Evolutionary conservation across 30 jellyfish, hydroid and myxozoan genomes (phyloP).

Genomic region (Hydra vulgaris): DNA sequence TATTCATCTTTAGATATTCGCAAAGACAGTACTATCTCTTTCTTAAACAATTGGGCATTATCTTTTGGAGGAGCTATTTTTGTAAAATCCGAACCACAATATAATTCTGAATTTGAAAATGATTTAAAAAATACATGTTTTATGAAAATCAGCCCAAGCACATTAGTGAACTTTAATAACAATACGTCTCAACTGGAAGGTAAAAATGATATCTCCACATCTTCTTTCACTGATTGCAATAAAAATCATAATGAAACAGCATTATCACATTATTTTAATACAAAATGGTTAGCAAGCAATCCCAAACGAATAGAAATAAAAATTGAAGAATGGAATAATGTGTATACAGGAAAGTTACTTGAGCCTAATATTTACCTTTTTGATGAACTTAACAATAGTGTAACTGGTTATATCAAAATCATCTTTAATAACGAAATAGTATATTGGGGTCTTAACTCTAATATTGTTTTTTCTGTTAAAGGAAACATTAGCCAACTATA

Average conservation of each 20-base stretch:
- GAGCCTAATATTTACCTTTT: not conserved
- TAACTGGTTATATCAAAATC: not conserved
- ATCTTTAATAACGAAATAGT: no score
- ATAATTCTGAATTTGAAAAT: not conserved
- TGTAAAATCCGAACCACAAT: not conserved
- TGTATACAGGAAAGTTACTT: not conserved
- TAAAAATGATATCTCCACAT: not conserved
- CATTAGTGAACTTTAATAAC: not conserved
- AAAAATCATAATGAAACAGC: not conserved
- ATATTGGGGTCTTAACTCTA: not conserved
- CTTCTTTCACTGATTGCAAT: not conserved
- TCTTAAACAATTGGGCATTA: not conserved
- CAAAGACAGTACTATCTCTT: not conserved
- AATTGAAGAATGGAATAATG: not conserved
- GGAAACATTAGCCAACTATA: not conserved
- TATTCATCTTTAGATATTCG: not conserved
- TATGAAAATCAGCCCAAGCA: not conserved
- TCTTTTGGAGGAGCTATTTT: not conserved
- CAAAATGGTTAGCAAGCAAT: not conserved
- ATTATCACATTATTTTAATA: not conserved
- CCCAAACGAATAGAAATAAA: not conserved
- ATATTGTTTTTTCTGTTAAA: no score
- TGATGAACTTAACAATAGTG: not conserved
- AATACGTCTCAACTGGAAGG: not conserved
- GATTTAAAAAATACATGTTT: not conserved